A percentile compares a stretch with the other conserved stretches of the same genome.
phyloP scores from a whole-genome alignment of 2,797 vertebrate genomes.

The Botia almorhae region DNA sequence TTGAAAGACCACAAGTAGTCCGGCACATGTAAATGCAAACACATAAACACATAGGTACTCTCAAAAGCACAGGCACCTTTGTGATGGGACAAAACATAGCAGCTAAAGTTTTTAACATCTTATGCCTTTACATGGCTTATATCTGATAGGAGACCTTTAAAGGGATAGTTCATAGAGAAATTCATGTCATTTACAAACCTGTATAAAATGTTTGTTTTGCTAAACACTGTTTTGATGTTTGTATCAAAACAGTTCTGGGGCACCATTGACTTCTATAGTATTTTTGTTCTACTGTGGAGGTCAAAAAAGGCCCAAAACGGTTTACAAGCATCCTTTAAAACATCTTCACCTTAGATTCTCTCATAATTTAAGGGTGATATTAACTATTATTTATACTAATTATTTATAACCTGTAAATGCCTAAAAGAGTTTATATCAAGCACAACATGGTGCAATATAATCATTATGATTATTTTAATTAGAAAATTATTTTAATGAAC shows the following conservation, averaged over 20 bases:
- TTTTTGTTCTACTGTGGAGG: neutral
- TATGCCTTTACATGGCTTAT: neutral
- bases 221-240: no score
- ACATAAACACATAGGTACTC: slow-evolving; percentile 46
- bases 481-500: neutral
- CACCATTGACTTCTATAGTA: no score
- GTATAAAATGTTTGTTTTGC: no score
- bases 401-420: neutral
- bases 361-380: neutral
- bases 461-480: neutral
- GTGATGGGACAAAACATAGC: slow-evolving; percentile 22
- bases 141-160: neutral
- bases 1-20: slow-evolving; percentile 45
- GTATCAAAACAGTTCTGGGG: no score
- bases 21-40: slow-evolving; percentile 52
- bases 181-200: no score
- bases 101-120: slow-evolving; percentile 1
- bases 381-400: neutral
- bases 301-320: neutral
- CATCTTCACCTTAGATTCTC: neutral
- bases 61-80: slow-evolving; percentile 28
- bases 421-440: neutral
- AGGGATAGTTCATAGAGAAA: no score
- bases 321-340: no score
- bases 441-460: neutral